These are phyloP conservation scores for Apostichopus leukothele DNA, from an alignment of 53 echinoderm and acorn worm genomes.

Conservation along the genomic window DNA sequence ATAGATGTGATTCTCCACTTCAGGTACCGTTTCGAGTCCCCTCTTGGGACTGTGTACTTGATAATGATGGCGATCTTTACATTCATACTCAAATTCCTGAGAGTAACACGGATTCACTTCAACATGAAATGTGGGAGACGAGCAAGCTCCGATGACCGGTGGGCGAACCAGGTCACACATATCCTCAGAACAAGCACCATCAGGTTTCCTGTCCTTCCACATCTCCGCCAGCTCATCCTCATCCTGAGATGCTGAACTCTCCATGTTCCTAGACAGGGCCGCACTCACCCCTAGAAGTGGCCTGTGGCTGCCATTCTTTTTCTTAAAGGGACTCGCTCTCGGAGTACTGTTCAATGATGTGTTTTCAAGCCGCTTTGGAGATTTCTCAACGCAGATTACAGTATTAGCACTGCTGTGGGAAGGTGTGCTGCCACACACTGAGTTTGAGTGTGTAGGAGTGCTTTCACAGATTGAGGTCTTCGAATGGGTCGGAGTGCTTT, in stretches of 20 bases:
- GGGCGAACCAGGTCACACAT: conserved; percentile 77
- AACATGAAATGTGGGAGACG: conserved; percentile 93
- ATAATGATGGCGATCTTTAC: conserved; percentile 44
- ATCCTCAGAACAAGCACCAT: conserved; percentile 88
- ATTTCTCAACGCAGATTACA: conserved; percentile 33
- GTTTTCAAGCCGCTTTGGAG: conserved; percentile 48
- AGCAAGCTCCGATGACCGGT: conserved; percentile 92
- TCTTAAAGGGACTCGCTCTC: conserved; percentile 30
- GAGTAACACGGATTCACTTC: conserved; percentile 91
- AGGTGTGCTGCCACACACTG: conserved; percentile 50
- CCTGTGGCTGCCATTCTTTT: conserved; percentile 18
- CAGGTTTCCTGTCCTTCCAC: conserved; percentile 73
- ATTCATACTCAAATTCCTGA: conserved; percentile 85
- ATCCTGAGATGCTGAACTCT: conserved; percentile 52
- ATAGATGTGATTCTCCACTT: conserved; percentile 51
- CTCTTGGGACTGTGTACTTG: conserved; percentile 40
- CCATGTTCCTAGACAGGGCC: conserved; percentile 62
- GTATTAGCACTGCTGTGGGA: conserved; percentile 55
- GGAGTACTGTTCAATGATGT: conserved; percentile 69
- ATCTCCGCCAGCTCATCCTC: conserved; percentile 51
- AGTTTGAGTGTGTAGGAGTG: conserved; percentile 57
- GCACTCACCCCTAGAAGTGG: conserved; percentile 54
- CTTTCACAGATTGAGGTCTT: conserved; percentile 56
- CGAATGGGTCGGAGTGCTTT: conserved; percentile 27
- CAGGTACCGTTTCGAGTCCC: conserved; percentile 37